phyloP scores from a whole-genome alignment of 1,140 invertebrate genomes.

The Psix sp. region DNA sequence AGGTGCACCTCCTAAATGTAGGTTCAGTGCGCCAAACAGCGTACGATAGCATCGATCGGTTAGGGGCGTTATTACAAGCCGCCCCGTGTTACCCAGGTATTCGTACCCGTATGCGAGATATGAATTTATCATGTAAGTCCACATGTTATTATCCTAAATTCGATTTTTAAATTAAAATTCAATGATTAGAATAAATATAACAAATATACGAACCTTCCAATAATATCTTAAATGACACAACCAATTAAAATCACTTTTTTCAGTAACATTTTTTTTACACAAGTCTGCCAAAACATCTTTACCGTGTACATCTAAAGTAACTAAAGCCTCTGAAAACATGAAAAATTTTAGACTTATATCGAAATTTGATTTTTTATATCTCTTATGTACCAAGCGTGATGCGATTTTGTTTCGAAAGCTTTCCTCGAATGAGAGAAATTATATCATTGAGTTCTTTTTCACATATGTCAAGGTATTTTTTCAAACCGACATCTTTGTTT shows the following conservation, averaged over 20 bases:
- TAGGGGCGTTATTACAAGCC: conserved; percentile 92
- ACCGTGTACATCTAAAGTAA: conserved; percentile 95
- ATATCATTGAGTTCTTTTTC: conserved; percentile 86
- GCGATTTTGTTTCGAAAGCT: conserved; percentile 90
- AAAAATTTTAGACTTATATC: too few relatives aligned
- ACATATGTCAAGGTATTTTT: conserved; percentile 62
- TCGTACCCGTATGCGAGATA: conserved; percentile 95
- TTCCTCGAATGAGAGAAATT: conserved; percentile 90
- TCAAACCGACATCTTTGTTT: conserved; percentile 73
- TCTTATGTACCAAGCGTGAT: conserved; percentile 86
- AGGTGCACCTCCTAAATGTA: conserved; percentile 91
- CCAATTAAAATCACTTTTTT: conserved; percentile 93
- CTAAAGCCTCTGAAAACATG: conserved; percentile 82
- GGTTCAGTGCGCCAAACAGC: conserved; percentile 92
- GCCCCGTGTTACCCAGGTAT: conserved; percentile 93
- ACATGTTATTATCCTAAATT: conserved; percentile 80
- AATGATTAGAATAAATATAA: conserved; percentile 3
- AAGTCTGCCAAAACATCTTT: conserved; percentile 89
- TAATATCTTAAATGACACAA: conserved; percentile 94
- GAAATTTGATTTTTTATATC: neutral
- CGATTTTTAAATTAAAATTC: conserved; percentile 1
- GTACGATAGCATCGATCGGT: conserved; percentile 96
- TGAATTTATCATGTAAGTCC: conserved; percentile 93
- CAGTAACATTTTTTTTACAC: conserved; percentile 81
- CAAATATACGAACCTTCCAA: conserved; percentile 83